Conservation (phyloP, 2,888 invertebrate species). For the Xestoiulus laeticollis region DNA sequence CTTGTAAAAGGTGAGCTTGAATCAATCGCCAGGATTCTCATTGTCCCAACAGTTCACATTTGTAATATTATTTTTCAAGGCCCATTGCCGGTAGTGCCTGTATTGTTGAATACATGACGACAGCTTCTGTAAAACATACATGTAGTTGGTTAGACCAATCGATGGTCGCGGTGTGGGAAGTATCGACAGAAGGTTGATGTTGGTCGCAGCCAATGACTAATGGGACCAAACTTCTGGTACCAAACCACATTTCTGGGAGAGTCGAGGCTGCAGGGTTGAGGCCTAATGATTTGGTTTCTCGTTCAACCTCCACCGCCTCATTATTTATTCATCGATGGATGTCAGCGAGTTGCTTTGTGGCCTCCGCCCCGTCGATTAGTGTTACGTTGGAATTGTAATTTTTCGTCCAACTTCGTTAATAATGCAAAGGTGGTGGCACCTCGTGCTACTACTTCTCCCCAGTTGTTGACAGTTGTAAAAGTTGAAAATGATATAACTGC, state of each 20-base stretch:
- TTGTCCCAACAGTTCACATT: neutral
- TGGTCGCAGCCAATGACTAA: constrained; percentile 38
- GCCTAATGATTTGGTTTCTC: constrained; percentile 32
- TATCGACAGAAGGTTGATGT: neutral
- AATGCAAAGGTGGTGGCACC: neutral
- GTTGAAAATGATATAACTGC: constrained; percentile 39
- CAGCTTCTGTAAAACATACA: neutral
- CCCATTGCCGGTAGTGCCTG: neutral
- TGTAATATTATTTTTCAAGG: neutral
- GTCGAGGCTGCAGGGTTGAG: neutral
- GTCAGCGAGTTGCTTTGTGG: constrained; percentile 48
- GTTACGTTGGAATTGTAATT: constrained; percentile 40
- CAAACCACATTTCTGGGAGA: neutral
- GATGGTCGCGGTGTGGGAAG: neutral
- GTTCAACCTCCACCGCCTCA: constrained; percentile 38
- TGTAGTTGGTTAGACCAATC: neutral
- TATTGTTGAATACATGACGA: neutral
- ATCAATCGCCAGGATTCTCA: too few species aligned
- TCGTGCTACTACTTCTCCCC: neutral
- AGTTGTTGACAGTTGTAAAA: constrained; percentile 32
- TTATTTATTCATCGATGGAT: constrained; percentile 46
- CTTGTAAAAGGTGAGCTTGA: too few species aligned
- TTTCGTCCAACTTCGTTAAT: constrained; percentile 47
- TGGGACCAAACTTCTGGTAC: constrained; percentile 10
- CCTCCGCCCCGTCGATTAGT: constrained; percentile 40